Evolutionary conservation across 1,140 invertebrate species (phyloP), one percentile per base, ranked within the genome.

Genomic region (Holcopasites calliopsidis): DNA sequence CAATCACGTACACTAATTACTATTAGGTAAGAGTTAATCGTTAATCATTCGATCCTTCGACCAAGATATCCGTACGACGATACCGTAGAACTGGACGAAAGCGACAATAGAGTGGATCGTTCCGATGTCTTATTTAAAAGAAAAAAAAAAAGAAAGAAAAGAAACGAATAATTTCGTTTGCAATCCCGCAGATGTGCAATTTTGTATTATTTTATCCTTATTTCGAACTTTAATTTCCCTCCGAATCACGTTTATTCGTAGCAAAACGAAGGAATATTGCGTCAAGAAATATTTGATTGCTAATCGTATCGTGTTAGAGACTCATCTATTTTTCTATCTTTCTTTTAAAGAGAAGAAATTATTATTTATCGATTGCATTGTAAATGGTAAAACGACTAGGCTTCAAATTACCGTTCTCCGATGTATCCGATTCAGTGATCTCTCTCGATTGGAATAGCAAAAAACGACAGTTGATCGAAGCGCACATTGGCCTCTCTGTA

Each of bases 251-350:
- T 75, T 79, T 49, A 60, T 38, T 58, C 31, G 44, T 68, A 72
- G 79, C 77, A 80, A 80, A n/a, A n/a, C 79, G 70, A 80, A 75
- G 33, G 23, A 3, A 21, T 21, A 28, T 72, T 31, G 13, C 49
- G 49, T 16, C 26, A 23, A 55, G 33, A 58, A 16, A 75, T 58
- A 44, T 42, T 76, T 54, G 31, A 21, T 47, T 47, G 23, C 23
- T 38, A 4, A 33, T 50, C 31, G 52, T 62, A 28, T 54, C 21
- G 57, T 44, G 31, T 44, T 73, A 82, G 75, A 69, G 76, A 64
- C 44, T 58, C 55, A 33, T 82, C 71, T 82, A 82, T 82, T 82
- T 82, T 82, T 82, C 79, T 82, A 82, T 81, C 28, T 82, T 82
- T 81, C 74, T 73, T 82, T 82, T 58, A 55, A 50, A 21, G n/a